phyloP scores from a whole-genome alignment of 2,797 vertebrate species.

The Parambassis ranga region DNA sequence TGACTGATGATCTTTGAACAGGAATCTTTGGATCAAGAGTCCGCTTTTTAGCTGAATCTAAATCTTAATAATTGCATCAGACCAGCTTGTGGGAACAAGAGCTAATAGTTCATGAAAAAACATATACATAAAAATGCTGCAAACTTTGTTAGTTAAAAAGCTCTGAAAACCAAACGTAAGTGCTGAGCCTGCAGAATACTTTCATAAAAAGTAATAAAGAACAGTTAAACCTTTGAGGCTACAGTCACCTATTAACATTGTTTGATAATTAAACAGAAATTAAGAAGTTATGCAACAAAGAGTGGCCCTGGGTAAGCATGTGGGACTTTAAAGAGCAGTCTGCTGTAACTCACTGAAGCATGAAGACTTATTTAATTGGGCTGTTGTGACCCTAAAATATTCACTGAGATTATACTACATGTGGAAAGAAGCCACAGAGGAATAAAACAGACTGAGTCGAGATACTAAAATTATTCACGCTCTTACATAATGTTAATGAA shows the following conservation, averaged over 20 bases:
- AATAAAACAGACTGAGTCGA: constrained; percentile 36
- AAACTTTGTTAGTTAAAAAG: no score
- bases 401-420: constrained; percentile 32
- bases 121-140: no score
- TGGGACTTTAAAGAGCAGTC: constrained; percentile 30
- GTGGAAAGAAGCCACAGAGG: constrained; percentile 27
- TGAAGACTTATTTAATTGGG: constrained; percentile 42
- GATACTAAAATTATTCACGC: constrained; percentile 30
- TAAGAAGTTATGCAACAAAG: constrained; percentile 16
- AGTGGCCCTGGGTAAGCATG: neutral
- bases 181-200: neutral
- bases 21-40: no score
- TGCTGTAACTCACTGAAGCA: constrained; percentile 24
- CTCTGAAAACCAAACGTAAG: no score
- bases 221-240: neutral
- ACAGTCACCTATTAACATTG: neutral
- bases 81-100: no score
- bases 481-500: constrained; percentile 22
- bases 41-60: no score
- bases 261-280: constrained; percentile 30
- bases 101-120: no score
- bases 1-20: no score
- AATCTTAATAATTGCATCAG: no score
- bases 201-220: neutral
- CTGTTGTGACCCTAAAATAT: constrained; percentile 40